Evolutionary conservation across 2,797 vertebrate species (phyloP).

Genomic region (Acanthurus lineatus): DNA sequence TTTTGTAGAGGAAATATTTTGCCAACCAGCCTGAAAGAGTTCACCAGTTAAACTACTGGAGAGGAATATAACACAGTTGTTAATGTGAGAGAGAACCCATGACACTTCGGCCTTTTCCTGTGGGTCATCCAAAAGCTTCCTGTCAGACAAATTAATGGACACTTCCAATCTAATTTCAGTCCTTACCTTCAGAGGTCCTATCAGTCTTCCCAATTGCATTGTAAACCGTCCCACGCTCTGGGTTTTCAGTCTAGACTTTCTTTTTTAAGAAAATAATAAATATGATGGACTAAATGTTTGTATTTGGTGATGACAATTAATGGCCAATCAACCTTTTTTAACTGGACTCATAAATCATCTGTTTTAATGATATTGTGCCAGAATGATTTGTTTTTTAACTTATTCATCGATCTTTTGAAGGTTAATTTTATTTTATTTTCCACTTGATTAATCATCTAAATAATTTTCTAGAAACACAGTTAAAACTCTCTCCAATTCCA

Average conservation of each 20-base stretch:
- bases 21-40: background rate
- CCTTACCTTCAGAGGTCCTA: conserved; percentile 28
- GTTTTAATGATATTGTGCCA: background rate
- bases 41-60: conserved; percentile 3
- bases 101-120: conserved; percentile 33
- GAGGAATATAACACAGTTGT: conserved; percentile 36
- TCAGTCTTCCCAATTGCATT: conserved; percentile 54
- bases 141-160: conserved; percentile 62
- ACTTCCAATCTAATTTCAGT: conserved; percentile 61
- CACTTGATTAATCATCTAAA: background rate
- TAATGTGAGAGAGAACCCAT: conserved; percentile 22
- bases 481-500: background rate
- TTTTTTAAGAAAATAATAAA: conserved; percentile 12
- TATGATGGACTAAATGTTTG: background rate
- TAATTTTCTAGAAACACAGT: conserved; percentile 3
- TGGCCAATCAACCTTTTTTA: background rate
- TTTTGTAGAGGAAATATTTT: background rate
- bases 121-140: conserved; percentile 58
- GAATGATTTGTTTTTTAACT: background rate
- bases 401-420: background rate
- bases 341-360: conserved; percentile 5
- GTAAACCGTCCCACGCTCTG: conserved; percentile 37
- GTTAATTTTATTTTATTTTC: background rate
- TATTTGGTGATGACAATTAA: conserved; percentile 1
- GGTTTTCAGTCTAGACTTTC: conserved; percentile 35